Percentiles rank a stretch among this genome's conserved stretches.
Conservation (phyloP, 2,888 invertebrate genomes). For the Microchrysa polita region DNA sequence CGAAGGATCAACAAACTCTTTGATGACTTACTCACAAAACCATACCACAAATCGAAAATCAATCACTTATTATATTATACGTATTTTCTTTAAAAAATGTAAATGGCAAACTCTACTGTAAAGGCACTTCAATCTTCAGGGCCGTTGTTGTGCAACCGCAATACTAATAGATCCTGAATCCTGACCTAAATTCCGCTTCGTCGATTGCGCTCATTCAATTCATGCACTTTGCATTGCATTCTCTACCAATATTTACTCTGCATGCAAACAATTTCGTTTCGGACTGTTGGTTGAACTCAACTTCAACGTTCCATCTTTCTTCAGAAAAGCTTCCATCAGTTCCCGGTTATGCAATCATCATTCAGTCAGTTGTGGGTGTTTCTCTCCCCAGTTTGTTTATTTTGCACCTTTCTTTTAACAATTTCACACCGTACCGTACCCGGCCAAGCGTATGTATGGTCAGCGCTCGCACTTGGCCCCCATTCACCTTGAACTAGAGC, state of each 20-base stretch:
- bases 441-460: background rate
- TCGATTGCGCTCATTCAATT: background rate
- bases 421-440: background rate
- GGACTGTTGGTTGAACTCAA: too few species aligned
- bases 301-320: too few species aligned
- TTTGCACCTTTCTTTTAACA: background rate
- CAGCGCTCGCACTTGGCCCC: conserved; percentile 9
- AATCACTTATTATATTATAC: background rate
- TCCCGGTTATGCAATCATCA: conserved; percentile 12
- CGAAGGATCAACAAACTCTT: too few species aligned
- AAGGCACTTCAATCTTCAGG: background rate
- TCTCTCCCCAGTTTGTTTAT: background rate
- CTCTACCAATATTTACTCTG: background rate
- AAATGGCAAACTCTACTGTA: background rate
- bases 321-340: background rate
- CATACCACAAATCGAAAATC: too few species aligned
- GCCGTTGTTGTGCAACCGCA: background rate
- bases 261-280: background rate
- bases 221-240: background rate
- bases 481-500: conserved; percentile 40
- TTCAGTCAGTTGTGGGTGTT: background rate
- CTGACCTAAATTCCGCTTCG: conserved; percentile 7
- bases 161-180: background rate
- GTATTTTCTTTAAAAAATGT: background rate
- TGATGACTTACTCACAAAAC: too few species aligned